phyloP scores from a whole-genome alignment of 1,140 invertebrate genomes.

The Chlorops oryzae region DNA sequence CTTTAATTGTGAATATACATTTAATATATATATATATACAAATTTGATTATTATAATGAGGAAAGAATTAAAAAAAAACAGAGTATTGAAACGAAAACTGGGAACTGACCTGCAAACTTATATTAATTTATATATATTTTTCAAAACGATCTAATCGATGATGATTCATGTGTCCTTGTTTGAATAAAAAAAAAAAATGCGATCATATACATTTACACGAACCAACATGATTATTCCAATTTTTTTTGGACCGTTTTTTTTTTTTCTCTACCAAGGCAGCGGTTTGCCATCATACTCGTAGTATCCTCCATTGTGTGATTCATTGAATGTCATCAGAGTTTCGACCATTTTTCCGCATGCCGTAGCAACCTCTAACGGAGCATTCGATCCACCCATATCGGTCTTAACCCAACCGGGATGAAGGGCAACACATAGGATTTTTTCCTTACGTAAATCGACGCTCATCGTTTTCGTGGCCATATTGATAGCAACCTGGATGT shows the following conservation, averaged over 20 bases:
- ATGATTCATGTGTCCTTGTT: not conserved
- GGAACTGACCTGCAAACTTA: too few species aligned
- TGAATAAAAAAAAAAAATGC: not conserved
- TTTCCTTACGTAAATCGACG: slow-evolving; percentile 67
- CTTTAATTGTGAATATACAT: not conserved
- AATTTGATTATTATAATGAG: too few species aligned
- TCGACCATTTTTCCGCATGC: slow-evolving; percentile 61
- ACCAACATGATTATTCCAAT: slow-evolving; percentile 3
- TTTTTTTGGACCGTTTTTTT: not conserved
- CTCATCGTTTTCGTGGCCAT: slow-evolving; percentile 80
- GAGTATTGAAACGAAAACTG: too few species aligned
- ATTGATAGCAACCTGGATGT: slow-evolving; percentile 73
- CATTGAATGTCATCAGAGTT: slow-evolving; percentile 56
- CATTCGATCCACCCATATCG: slow-evolving; percentile 77
- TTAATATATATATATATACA: not conserved
- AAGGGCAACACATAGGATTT: slow-evolving; percentile 67
- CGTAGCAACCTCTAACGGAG: slow-evolving; percentile 62
- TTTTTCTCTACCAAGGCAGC: slow-evolving; percentile 60
- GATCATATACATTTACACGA: not conserved
- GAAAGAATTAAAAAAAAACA: too few species aligned
- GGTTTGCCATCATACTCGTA: slow-evolving; percentile 68
- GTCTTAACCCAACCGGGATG: slow-evolving; percentile 91
- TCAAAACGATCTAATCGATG: not conserved
- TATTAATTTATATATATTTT: not conserved
- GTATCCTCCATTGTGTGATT: slow-evolving; percentile 66